A percentile compares a stretch with the other conserved stretches of the same genome.
These are phyloP conservation scores for Solea senegalensis DNA, from an alignment of 2,113 vertebrate species.

Conservation along the genomic window DNA sequence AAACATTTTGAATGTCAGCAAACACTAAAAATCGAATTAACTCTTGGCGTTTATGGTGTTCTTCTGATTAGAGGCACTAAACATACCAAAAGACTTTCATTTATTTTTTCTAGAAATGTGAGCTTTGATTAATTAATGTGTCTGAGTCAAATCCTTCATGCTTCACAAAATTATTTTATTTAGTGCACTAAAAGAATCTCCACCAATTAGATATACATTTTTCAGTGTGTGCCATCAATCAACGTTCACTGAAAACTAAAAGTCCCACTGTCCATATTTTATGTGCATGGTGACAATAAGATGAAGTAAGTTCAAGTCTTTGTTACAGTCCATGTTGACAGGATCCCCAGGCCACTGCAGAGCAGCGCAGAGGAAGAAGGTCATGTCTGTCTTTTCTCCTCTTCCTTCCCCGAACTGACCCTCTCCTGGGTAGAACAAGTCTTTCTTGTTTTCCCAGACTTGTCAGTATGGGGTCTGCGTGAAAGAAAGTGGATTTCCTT, in stretches of 20 bases:
- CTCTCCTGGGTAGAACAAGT: conserved; percentile 47
- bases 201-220: too few species aligned
- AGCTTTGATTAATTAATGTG: too few species aligned
- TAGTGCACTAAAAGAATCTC: too few species aligned
- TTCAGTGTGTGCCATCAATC: too few species aligned
- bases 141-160: conserved; percentile 11
- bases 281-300: conserved; percentile 25
- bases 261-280: conserved; percentile 31
- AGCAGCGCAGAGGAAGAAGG: conserved; percentile 28
- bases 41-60: too few species aligned
- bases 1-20: too few species aligned
- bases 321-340: conserved; percentile 54
- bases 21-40: too few species aligned
- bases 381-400: conserved; percentile 43
- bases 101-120: too few species aligned
- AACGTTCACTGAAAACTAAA: background rate
- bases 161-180: too few species aligned
- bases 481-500: conserved; percentile 58
- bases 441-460: conserved; percentile 32
- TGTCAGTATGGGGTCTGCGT: conserved; percentile 39
- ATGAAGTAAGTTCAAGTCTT: conserved; percentile 29
- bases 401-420: conserved; percentile 20
- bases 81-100: too few species aligned
- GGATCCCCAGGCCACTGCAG: conserved; percentile 38
- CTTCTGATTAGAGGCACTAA: too few species aligned